Evolutionary conservation across 2,113 vertebrate genomes (phyloP).

Genomic region (Leiothrix lutea): DNA sequence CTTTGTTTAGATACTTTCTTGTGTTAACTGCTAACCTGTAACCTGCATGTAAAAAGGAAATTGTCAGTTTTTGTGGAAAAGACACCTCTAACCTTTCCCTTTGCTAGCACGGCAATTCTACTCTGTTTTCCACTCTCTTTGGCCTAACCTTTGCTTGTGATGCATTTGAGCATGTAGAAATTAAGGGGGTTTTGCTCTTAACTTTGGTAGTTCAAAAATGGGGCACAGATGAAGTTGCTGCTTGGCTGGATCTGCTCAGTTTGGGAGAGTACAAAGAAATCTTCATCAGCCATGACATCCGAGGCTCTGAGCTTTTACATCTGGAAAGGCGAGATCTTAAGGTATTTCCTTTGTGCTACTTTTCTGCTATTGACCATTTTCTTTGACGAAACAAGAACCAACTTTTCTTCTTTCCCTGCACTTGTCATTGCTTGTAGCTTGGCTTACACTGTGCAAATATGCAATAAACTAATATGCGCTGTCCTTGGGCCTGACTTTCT

Average conservation of each 20-base stretch:
- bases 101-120: slow-evolving; percentile 79
- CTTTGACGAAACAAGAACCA: slow-evolving; percentile 61
- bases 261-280: slow-evolving; percentile 99
- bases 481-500: slow-evolving; percentile 46
- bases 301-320: slow-evolving; percentile 97
- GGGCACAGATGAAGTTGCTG: slow-evolving; percentile 99
- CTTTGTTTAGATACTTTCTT: slow-evolving; percentile 40
- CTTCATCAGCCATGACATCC: slow-evolving; percentile 98
- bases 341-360: slow-evolving; percentile 89
- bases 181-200: slow-evolving; percentile 94
- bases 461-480: slow-evolving; percentile 53
- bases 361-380: slow-evolving; percentile 72
- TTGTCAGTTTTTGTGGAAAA: slow-evolving; percentile 46
- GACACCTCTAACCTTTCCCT: slow-evolving; percentile 72
- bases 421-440: slow-evolving; percentile 76
- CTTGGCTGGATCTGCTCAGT: slow-evolving; percentile 99
- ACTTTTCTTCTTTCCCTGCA: slow-evolving; percentile 58
- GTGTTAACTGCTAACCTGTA: slow-evolving; percentile 54
- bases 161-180: slow-evolving; percentile 84
- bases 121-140: slow-evolving; percentile 77
- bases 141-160: slow-evolving; percentile 86
- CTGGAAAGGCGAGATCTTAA: slow-evolving; percentile 99
- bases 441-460: slow-evolving; percentile 69
- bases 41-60: slow-evolving; percentile 76
- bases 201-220: slow-evolving; percentile 98